Conservation (phyloP, 2,888 invertebrate species). For the Beris chalybata region DNA sequence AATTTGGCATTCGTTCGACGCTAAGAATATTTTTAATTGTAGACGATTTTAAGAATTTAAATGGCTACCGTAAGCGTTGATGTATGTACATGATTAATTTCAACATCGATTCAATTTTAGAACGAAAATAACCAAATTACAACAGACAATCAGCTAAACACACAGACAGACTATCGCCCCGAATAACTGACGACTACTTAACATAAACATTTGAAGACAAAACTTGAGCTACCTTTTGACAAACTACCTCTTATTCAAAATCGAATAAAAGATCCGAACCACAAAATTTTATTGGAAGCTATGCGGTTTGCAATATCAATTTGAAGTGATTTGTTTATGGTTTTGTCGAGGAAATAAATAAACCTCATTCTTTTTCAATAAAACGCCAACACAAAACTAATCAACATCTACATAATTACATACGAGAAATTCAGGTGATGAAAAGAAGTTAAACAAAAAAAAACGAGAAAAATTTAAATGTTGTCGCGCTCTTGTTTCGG, state of each 20-base stretch:
- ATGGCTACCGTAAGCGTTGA: constrained; percentile 5
- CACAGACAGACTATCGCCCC: too few species aligned
- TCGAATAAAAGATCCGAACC: too few species aligned
- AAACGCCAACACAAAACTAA: too few species aligned
- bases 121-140: not conserved
- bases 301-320: constrained; percentile 10
- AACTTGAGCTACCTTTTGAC: not conserved
- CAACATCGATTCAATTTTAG: not conserved
- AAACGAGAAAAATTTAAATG: too few species aligned
- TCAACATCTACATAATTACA: too few species aligned
- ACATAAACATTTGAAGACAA: not conserved
- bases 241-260: too few species aligned
- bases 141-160: not conserved
- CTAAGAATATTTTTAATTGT: constrained; percentile 15
- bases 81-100: constrained; percentile 14
- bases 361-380: too few species aligned
- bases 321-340: constrained; percentile 28
- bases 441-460: too few species aligned
- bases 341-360: constrained; percentile 15
- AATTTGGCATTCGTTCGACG: not conserved
- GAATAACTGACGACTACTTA: too few species aligned
- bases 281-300: constrained; percentile 12
- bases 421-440: too few species aligned
- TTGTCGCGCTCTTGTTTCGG: too few species aligned
- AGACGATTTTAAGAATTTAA: constrained; percentile 12